These are phyloP conservation scores for Masticophis lateralis DNA, from an alignment of 2,797 vertebrate genomes.

Conservation along the genomic window DNA sequence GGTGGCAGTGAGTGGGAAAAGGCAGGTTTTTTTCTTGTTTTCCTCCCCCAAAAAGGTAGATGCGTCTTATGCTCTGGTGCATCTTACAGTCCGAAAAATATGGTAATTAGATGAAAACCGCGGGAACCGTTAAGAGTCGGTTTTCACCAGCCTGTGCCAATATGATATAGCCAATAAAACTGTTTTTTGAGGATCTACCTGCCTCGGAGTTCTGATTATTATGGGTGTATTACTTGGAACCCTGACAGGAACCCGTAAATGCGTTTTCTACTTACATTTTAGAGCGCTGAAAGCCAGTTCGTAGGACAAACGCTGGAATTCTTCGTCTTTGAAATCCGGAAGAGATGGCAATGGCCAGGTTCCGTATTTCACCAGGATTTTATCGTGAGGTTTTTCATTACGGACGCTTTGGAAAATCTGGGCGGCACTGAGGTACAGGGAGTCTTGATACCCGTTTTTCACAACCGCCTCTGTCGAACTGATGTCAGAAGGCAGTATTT, in stretches of 20 bases:
- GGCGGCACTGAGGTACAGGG: slow-evolving; percentile 80
- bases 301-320: slow-evolving; percentile 69
- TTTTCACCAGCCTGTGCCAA: no score
- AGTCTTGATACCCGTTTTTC: slow-evolving; percentile 71
- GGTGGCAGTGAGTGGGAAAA: no score
- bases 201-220: no score
- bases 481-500: slow-evolving; percentile 18
- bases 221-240: no score
- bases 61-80: no score
- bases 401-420: slow-evolving; percentile 82
- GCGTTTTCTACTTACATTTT: slow-evolving; percentile 82
- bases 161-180: no score
- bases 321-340: slow-evolving; percentile 68
- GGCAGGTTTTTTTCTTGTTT: no score
- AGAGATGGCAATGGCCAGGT: slow-evolving; percentile 36
- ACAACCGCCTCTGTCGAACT: slow-evolving; percentile 29
- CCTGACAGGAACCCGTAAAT: neutral
- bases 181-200: no score
- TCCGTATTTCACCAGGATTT: slow-evolving; percentile 75
- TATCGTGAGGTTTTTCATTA: slow-evolving; percentile 71
- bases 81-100: no score
- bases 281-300: slow-evolving; percentile 85
- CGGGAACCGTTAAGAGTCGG: no score
- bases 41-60: no score
- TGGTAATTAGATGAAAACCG: no score